phyloP scores from a whole-genome alignment of 2,113 vertebrate genomes.

The Calonectris borealis region DNA sequence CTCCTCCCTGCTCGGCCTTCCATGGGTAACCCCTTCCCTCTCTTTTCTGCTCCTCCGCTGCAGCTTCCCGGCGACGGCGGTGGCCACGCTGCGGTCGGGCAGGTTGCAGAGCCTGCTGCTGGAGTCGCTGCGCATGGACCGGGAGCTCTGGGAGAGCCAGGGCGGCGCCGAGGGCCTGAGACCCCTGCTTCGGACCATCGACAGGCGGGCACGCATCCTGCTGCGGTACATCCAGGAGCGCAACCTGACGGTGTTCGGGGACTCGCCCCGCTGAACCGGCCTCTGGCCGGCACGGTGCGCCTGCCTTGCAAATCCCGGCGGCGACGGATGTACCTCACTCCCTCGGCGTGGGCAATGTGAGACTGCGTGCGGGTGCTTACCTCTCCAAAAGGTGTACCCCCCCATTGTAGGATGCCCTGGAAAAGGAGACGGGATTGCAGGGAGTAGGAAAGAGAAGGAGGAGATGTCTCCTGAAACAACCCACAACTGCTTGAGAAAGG shows the following conservation, averaged over 20 bases:
- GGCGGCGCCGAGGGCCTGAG: slow-evolving; percentile 75
- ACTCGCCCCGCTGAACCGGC: not conserved
- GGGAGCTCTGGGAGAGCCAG: slow-evolving; percentile 84
- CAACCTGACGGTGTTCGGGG: slow-evolving; percentile 69
- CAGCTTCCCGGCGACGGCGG: slow-evolving; percentile 82
- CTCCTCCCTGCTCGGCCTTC: not conserved
- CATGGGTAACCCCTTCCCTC: not conserved
- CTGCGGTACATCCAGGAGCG: slow-evolving; percentile 78
- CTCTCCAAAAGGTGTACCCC: not conserved
- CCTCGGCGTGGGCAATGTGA: fast-evolving
- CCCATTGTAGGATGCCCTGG: not conserved
- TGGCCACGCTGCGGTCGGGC: slow-evolving; percentile 80
- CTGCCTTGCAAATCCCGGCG: not conserved
- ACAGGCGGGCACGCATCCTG: slow-evolving; percentile 76
- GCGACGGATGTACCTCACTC: fast-evolving
- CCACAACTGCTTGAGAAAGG: not conserved
- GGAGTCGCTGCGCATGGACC: slow-evolving; percentile 80
- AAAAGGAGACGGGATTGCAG: not conserved
- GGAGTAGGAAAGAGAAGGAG: not conserved
- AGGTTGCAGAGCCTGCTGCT: slow-evolving; percentile 83
- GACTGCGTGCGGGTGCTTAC: not conserved
- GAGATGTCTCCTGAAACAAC: not conserved
- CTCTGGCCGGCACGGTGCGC: fast-evolving
- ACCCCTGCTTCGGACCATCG: slow-evolving; percentile 72
- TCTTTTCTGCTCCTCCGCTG: not conserved